Conservation (phyloP, 2,797 vertebrate genomes). For the Heteromormyrus szaboi region DNA sequence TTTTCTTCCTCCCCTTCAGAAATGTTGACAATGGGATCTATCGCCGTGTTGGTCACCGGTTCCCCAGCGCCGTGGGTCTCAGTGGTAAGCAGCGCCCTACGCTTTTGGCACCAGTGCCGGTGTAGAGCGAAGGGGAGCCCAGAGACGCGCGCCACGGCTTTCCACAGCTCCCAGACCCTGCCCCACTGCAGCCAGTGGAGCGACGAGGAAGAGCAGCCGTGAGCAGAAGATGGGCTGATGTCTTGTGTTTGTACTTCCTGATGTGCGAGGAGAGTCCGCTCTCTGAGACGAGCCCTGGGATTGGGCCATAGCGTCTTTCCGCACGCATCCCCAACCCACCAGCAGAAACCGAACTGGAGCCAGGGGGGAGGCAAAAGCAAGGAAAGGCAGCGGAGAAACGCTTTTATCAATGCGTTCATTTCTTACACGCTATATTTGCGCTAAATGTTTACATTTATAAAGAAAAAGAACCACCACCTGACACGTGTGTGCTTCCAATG, state of each 20-base stretch:
- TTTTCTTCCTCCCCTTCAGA: constrained; percentile 23
- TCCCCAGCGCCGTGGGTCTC: constrained; percentile 34
- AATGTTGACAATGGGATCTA: constrained; percentile 11
- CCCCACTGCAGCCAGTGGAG: constrained; percentile 26
- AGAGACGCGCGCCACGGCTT: constrained; percentile 63
- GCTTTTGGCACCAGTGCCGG: constrained; percentile 47
- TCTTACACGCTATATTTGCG: neutral
- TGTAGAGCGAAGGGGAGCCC: constrained; percentile 55
- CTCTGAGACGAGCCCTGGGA: constrained; percentile 65
- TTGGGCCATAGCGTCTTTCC: constrained; percentile 61
- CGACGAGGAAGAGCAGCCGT: constrained; percentile 44
- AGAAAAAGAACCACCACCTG: constrained; percentile 21
- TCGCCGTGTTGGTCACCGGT: constrained; percentile 24
- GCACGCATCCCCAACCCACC: constrained; percentile 62
- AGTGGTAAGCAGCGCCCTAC: constrained; percentile 44
- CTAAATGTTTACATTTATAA: constrained; percentile 3
- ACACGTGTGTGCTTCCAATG: constrained; percentile 41
- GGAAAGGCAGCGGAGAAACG: constrained; percentile 62
- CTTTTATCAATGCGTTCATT: constrained; percentile 64
- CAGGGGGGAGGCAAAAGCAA: constrained; percentile 68
- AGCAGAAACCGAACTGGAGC: constrained; percentile 61
- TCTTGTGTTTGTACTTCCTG: constrained; percentile 61
- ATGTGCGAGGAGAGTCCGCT: constrained; percentile 66
- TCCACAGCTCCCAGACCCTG: constrained; percentile 60
- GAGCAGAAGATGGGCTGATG: constrained; percentile 44